Evolutionary conservation across 2,888 invertebrate species (phyloP).

Genomic region (Hyles lineata): DNA sequence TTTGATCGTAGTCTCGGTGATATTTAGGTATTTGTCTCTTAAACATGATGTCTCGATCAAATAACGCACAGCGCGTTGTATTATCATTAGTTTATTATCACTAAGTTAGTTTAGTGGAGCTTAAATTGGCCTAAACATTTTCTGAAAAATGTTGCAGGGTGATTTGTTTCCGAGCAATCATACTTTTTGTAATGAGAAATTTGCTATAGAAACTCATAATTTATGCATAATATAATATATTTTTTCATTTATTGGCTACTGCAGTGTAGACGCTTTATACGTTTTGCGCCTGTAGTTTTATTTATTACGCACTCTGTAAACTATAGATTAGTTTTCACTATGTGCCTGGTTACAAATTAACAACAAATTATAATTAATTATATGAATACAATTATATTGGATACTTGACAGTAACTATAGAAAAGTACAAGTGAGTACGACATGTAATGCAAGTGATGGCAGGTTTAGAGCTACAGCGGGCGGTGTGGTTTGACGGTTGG

Average conservation of each 20-base stretch:
- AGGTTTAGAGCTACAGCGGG: not conserved
- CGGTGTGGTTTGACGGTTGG: not conserved
- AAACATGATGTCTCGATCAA: not conserved
- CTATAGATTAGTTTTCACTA: conserved; percentile 11
- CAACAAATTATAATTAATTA: conserved; percentile 13
- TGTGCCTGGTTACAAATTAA: conserved; percentile 20
- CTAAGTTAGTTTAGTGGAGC: not conserved
- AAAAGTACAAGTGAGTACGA: not conserved
- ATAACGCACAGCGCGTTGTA: not conserved
- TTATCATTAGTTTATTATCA: not conserved
- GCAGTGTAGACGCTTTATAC: not conserved
- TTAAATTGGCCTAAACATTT: conserved; percentile 15
- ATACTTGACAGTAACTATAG: not conserved
- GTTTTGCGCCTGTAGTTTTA: not conserved
- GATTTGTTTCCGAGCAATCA: not conserved
- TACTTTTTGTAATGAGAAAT: not conserved
- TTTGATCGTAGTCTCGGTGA: not conserved
- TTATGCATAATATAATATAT: not conserved
- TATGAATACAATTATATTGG: conserved; percentile 3
- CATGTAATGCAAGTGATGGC: not conserved
- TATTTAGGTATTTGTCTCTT: not conserved
- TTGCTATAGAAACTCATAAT: not conserved
- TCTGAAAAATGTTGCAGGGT: not conserved
- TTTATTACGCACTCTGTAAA: conserved; percentile 2
- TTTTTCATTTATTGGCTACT: conserved; percentile 1